A percentile compares a stretch with the other conserved stretches of the same genome.
These are phyloP conservation scores for Mechanitis mazaeus DNA, from an alignment of 2,888 invertebrate genomes.

Conservation along the genomic window DNA sequence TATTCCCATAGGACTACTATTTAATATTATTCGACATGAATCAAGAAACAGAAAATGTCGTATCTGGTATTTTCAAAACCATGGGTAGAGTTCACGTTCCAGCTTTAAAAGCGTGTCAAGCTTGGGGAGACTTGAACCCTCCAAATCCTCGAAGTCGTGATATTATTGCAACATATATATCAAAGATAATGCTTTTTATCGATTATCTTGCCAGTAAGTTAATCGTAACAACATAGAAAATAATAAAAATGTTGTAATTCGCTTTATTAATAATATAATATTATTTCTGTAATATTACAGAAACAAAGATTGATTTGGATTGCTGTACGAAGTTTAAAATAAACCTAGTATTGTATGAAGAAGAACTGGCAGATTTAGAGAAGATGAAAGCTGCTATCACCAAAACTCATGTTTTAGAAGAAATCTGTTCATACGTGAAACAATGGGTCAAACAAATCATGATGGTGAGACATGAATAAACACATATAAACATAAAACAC, in stretches of 20 bases:
- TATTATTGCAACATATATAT: slow-evolving; percentile 56
- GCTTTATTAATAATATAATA: neutral
- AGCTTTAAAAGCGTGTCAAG: slow-evolving; percentile 51
- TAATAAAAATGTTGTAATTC: neutral
- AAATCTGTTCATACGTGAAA: slow-evolving; percentile 79
- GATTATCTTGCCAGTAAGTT: slow-evolving; percentile 62
- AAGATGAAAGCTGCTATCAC: slow-evolving; percentile 77
- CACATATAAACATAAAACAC: neutral
- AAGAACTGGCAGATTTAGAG: slow-evolving; percentile 74
- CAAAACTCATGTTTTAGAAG: slow-evolving; percentile 76
- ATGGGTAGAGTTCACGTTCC: slow-evolving; percentile 53
- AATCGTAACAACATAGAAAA: neutral
- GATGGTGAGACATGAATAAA: slow-evolving; percentile 64
- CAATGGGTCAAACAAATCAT: slow-evolving; percentile 85
- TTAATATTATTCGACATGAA: slow-evolving; percentile 52
- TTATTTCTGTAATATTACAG: slow-evolving; percentile 41
- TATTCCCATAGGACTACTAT: slow-evolving; percentile 55
- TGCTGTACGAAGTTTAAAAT: slow-evolving; percentile 79
- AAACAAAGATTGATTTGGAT: slow-evolving; percentile 80
- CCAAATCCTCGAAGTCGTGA: slow-evolving; percentile 63
- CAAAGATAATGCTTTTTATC: slow-evolving; percentile 63
- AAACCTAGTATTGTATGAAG: slow-evolving; percentile 74
- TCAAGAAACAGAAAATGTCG: slow-evolving; percentile 60
- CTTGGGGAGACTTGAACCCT: slow-evolving; percentile 68
- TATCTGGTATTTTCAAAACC: slow-evolving; percentile 61